These are phyloP conservation scores for Cirrhinus mrigala DNA, from an alignment of 2,797 vertebrate genomes.

Conservation along the genomic window DNA sequence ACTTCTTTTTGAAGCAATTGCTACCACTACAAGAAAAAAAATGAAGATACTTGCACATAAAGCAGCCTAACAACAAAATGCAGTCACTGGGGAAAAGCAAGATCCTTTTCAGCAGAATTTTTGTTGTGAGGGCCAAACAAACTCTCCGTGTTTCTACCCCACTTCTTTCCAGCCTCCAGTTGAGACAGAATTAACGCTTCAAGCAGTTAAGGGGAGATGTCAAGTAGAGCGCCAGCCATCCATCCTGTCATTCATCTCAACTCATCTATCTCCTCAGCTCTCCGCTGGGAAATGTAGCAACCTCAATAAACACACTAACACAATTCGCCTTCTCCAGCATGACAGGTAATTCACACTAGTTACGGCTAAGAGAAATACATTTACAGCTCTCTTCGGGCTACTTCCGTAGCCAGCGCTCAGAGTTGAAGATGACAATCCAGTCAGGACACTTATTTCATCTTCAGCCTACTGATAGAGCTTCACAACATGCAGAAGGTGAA, in stretches of 20 bases:
- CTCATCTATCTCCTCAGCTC: conserved; percentile 45
- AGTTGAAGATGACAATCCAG: conserved; percentile 28
- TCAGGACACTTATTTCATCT: conserved; percentile 35
- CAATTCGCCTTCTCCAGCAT: conserved; percentile 27
- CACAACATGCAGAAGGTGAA: not conserved
- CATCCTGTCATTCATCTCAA: conserved; percentile 48
- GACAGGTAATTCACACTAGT: conserved; percentile 53
- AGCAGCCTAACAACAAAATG: conserved; percentile 26
- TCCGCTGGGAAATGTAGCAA: conserved; percentile 45
- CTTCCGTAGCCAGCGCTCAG: conserved; percentile 17
- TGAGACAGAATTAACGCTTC: conserved; percentile 43
- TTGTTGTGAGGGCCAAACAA: conserved; percentile 37
- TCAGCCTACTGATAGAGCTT: conserved; percentile 1
- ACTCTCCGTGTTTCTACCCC: not conserved
- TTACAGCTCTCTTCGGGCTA: conserved; percentile 42
- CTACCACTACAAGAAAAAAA: not conserved
- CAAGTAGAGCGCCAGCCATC: conserved; percentile 34
- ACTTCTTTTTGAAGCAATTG: not conserved
- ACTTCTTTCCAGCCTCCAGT: conserved; percentile 4
- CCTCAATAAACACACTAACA: conserved; percentile 51
- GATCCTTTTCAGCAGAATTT: conserved; percentile 46
- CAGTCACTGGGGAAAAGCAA: conserved; percentile 38
- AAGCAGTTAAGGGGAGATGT: conserved; percentile 32
- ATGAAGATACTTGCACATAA: conserved; percentile 27
- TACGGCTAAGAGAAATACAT: conserved; percentile 47